Evolutionary conservation across 2,113 vertebrate species (phyloP), one percentile per base, ranked within the genome.

Genomic region (Patagioenas fasciata): DNA sequence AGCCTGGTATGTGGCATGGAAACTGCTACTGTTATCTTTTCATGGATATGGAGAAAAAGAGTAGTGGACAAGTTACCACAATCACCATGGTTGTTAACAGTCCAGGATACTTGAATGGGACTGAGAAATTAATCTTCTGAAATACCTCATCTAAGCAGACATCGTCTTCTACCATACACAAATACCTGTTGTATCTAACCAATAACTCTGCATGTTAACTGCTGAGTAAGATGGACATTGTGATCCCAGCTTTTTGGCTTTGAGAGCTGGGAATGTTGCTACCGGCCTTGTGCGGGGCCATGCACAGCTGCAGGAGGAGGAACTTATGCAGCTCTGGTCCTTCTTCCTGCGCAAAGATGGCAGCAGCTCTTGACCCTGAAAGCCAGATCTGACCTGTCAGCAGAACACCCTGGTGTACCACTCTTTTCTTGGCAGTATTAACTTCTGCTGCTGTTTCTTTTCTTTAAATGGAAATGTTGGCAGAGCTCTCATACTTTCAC

Each of bases 401-500:
- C 1, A 19, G 70, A 78, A 54, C 66, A 80, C 26, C 53, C 53
- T 71, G 42, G 67, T 34, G 72, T 34, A 71, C 80, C 65, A n/a
- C 23, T 10, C 51, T 90, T 21, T 48, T 67, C 72, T 83, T 84
- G 82, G 69, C 69, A 67, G 64, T 51, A 29, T 74, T 80, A 86
- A 62, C 24, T 61, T 81, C 29, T 78, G 77, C 56, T 84, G 72
- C 72, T 90, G 11, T 78, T 80, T 91, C 72, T 88, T 90, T 91
- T 74, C 70, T 95, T 89, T 85, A 72, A 89, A 92, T 92, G 65
- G 82, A 92, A 93, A 74, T 57, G 56, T 64, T 83, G 38, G 71
- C 42, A 62, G 82, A 93, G 34, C 60, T 94, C 44, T 93, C 28
- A 2, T 56, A 40, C 48, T 78, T 94, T 77, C 75, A 83, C 77